Base-by-base conservation (phyloP, 2,113 vertebrate genomes). In the Sigmodon hispidus region DNA sequence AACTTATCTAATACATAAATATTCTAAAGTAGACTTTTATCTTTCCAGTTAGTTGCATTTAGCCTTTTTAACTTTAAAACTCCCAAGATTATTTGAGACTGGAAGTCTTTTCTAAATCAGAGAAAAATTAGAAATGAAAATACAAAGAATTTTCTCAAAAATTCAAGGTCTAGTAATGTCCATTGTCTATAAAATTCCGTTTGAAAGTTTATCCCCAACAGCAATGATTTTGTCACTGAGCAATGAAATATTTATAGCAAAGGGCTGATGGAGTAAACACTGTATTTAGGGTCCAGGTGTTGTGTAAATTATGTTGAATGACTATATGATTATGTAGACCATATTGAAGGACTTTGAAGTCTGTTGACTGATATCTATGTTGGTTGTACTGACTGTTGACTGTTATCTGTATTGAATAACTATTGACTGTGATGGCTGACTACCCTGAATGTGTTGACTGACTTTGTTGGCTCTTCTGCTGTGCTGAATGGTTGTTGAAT, bases 71-170 rank as follows among this genome's bases (percentile, higher is more conserved):
- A 50, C 43, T 73, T 87, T 55, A 79, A 79, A 73, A 65, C 43
- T 1, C 40, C 31, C 26, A 87, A 83, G 22, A 5, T 72, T 52
- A 61, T 55, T 5, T 93, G 40, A 84, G 40, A 75, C 52, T 84
- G 36, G 63, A 77, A 87, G 13, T 61, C 24, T 48, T 92, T 55
- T 87, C 90, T 79, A 79, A 79, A 50, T 76, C 7, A 36, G 70
- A 83, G 63, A 67, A 80, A 91, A 76, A 43, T 85, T 7, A 72
- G 91, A 96, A 73, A 50, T 92, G 26, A 92, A 69, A 80, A 65
- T 81, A 57, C 12, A 61, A 83, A 59, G 16, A 83, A 90, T 61
- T 72, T 31, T 84, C 36, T 94, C 22, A 89, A 87, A 90, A 93
- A 55, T 67, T 21, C 15, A 84, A 36, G 45, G 31, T 48, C 1